Evolutionary conservation across 1,140 invertebrate genomes (phyloP).

Genomic region (Frieseomelitta varia): DNA sequence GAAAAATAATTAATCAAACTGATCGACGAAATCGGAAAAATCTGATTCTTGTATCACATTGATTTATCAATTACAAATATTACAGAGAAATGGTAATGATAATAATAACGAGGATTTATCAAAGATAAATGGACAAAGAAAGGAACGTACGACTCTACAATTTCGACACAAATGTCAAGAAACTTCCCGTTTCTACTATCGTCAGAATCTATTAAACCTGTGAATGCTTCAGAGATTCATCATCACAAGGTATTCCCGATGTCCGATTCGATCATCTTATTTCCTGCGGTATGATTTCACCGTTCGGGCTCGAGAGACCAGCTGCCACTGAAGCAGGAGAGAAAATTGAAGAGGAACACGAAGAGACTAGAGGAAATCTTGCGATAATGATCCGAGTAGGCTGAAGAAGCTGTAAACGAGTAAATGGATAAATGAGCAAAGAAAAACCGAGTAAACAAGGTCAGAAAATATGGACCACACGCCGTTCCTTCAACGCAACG

Average conservation of each 20-base stretch:
- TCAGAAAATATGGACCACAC: too few species aligned
- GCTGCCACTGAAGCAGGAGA: background rate
- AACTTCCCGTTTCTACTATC: background rate
- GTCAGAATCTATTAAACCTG: background rate
- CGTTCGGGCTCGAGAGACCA: slow-evolving; percentile 12
- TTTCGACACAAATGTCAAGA: background rate
- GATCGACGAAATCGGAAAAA: background rate
- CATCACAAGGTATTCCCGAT: slow-evolving; percentile 11
- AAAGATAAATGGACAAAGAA: background rate
- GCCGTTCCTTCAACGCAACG: background rate
- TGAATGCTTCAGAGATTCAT: background rate
- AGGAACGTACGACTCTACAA: too few species aligned
- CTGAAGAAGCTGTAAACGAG: background rate
- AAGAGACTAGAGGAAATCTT: slow-evolving; percentile 24
- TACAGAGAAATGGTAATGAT: background rate
- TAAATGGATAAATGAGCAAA: background rate
- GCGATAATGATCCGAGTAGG: slow-evolving; percentile 58
- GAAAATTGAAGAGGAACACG: slow-evolving; percentile 9
- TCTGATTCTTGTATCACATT: background rate
- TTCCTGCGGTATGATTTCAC: slow-evolving; percentile 70
- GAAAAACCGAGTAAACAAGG: background rate
- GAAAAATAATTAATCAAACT: background rate
- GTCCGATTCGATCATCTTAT: slow-evolving; percentile 72
- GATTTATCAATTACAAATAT: background rate
- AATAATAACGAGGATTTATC: background rate